Percentiles rank a stretch among this genome's conserved stretches.
Evolutionary conservation across 2,888 invertebrate species (phyloP).

Genomic region (Cephus pygmeus): DNA sequence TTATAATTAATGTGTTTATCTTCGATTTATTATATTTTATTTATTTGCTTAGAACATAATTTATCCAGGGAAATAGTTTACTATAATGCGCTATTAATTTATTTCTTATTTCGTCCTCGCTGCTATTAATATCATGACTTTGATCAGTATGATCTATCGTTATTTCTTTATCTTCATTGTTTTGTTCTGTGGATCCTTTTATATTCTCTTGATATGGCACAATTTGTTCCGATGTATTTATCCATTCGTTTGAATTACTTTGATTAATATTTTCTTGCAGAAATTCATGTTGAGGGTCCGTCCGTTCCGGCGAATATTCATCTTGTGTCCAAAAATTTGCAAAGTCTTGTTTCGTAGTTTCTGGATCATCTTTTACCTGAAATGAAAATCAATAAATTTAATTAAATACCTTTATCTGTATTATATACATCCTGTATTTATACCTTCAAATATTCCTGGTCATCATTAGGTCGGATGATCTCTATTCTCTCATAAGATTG

Average conservation of each 20-base stretch:
- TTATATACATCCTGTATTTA: background rate
- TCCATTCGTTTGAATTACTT: no score
- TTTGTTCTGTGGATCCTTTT: no score
- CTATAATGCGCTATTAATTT: slow-evolving; percentile 56
- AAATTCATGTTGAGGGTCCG: no score
- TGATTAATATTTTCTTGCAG: no score
- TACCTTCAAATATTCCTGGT: background rate
- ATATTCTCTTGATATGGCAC: no score
- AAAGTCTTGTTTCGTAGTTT: background rate
- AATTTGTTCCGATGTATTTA: no score
- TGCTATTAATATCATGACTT: background rate
- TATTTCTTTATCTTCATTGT: slow-evolving; percentile 19
- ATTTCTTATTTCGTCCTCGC: slow-evolving; percentile 39
- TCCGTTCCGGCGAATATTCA: no score
- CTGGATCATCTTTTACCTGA: background rate
- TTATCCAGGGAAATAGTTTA: slow-evolving; percentile 56
- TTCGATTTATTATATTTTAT: slow-evolving; percentile 14
- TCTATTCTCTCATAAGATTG: slow-evolving; percentile 17
- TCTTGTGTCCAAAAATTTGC: background rate
- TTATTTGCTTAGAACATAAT: slow-evolving; percentile 49
- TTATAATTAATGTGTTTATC: background rate
- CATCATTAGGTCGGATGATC: background rate
- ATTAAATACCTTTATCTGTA: background rate
- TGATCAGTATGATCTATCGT: slow-evolving; percentile 10
- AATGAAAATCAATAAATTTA: background rate